Percentiles rank a stretch among this genome's conserved stretches.
Evolutionary conservation across 2,888 invertebrate species (phyloP).

Genomic region (Caenorhabditis afra): DNA sequence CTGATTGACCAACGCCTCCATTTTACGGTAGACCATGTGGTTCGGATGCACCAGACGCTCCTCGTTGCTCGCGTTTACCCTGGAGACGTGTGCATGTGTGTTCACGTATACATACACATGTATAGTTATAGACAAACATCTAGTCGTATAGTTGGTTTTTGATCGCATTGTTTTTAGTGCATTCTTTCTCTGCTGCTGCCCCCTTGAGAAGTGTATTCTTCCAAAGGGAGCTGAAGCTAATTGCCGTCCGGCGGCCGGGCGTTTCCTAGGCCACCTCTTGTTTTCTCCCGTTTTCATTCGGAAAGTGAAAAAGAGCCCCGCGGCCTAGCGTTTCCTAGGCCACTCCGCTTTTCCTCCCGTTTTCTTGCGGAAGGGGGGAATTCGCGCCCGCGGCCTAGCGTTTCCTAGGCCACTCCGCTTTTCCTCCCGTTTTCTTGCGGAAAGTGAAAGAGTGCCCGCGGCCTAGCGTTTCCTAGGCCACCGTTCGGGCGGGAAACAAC

Average conservation of each 20-base stretch:
- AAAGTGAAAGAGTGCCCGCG: conserved; percentile 20
- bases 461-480: background rate
- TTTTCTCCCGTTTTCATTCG: too few species aligned
- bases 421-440: background rate
- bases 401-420: too few species aligned
- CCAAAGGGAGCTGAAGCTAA: background rate
- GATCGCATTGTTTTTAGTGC: background rate
- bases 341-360: background rate
- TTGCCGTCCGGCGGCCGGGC: background rate
- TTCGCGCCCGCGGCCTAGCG: background rate
- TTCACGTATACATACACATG: too few species aligned
- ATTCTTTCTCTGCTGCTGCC: background rate
- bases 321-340: background rate
- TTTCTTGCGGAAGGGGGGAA: conserved; percentile 1
- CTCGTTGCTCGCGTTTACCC: conserved; percentile 72
- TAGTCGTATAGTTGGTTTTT: too few species aligned
- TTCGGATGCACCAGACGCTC: conserved; percentile 78
- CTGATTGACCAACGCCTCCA: conserved; percentile 76
- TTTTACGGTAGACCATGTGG: conserved; percentile 78
- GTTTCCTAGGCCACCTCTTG: too few species aligned
- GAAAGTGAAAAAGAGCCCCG: conserved; percentile 23
- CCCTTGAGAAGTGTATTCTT: background rate
- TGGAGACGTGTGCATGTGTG: conserved; percentile 28
- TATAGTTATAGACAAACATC: too few species aligned
- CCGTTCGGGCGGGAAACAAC: too few species aligned